Evolutionary conservation across 2,113 vertebrate species (phyloP).

Genomic region (Prochilodus magdalenae): DNA sequence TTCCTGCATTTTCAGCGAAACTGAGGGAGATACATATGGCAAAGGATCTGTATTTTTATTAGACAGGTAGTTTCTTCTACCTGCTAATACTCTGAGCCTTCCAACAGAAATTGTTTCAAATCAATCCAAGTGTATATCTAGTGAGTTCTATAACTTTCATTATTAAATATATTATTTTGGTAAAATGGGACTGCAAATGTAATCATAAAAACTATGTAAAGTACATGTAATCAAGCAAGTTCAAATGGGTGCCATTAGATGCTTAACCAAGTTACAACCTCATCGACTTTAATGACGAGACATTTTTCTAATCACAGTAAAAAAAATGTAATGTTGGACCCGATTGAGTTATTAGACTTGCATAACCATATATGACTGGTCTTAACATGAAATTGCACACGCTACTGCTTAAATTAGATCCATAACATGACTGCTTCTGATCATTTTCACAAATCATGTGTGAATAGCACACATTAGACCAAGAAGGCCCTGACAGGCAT

Average conservation of each 20-base stretch:
- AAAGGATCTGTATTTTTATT: not conserved
- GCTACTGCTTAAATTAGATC: not conserved
- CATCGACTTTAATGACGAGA: not conserved
- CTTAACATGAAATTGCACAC: not conserved
- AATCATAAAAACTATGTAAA: not conserved
- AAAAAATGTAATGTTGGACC: too few species aligned
- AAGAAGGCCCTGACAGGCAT: not conserved
- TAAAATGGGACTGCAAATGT: too few species aligned
- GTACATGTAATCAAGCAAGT: too few species aligned
- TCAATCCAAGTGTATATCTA: too few species aligned
- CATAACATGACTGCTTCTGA: not conserved
- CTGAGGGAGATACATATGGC: too few species aligned
- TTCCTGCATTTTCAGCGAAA: not conserved
- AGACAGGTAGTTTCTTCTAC: too few species aligned
- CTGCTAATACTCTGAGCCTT: too few species aligned
- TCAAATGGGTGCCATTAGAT: not conserved
- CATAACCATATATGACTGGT: not conserved
- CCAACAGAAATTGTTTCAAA: too few species aligned
- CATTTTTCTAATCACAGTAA: too few species aligned
- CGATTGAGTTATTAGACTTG: not conserved
- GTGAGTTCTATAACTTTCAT: not conserved
- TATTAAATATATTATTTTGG: too few species aligned
- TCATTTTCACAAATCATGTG: not conserved
- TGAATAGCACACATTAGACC: slow-evolving; percentile 14
- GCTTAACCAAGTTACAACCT: not conserved